Evolutionary conservation across 2,797 vertebrate genomes (phyloP).

Genomic region (Sardinella longiceps): DNA sequence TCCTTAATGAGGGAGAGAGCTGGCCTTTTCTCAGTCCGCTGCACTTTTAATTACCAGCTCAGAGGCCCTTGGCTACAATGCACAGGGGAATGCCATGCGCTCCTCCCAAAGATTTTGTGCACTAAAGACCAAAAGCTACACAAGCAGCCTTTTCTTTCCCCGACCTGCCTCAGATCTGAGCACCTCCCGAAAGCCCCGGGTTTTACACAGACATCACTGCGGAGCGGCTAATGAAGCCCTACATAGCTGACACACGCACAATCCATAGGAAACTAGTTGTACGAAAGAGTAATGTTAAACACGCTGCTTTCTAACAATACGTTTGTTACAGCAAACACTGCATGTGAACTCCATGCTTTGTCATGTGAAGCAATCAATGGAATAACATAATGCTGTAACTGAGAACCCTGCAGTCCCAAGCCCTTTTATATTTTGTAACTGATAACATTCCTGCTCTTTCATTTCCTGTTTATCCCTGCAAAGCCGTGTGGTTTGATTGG

Average conservation of each 20-base stretch:
- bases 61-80: constrained; percentile 52
- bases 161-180: neutral
- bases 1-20: constrained; percentile 66
- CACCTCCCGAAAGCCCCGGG: neutral
- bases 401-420: neutral
- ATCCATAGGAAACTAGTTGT: neutral
- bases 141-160: constrained; percentile 7
- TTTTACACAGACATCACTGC: constrained; percentile 22
- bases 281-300: neutral
- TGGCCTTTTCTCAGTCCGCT: constrained; percentile 59
- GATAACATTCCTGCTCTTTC: neutral
- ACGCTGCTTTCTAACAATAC: neutral
- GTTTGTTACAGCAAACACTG: neutral
- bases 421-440: neutral
- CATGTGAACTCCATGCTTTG: neutral
- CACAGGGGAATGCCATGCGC: constrained; percentile 22
- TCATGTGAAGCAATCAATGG: neutral
- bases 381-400: neutral
- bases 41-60: constrained; percentile 72
- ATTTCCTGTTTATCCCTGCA: neutral
- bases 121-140: neutral
- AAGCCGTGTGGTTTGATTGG: neutral
- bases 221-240: neutral
- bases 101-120: neutral
- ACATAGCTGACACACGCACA: neutral